Conservation (phyloP, 2,113 vertebrate species). For the Eulemur macaco region DNA sequence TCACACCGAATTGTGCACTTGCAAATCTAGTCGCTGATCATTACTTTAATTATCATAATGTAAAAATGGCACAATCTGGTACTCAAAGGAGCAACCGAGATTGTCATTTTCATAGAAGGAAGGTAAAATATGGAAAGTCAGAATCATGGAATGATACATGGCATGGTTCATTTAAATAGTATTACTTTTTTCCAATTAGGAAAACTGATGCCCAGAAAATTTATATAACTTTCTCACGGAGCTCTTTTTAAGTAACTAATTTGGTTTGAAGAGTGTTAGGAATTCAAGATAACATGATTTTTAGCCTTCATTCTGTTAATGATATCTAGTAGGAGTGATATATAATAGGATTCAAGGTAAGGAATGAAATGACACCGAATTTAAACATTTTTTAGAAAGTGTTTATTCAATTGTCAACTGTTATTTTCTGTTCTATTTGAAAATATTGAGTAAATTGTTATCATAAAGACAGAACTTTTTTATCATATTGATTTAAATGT, state of each 20-base stretch:
- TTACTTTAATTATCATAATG: constrained; percentile 50
- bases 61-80: neutral
- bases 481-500: neutral
- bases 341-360: neutral
- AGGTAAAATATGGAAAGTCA: neutral
- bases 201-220: neutral
- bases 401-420: neutral
- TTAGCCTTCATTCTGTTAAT: neutral
- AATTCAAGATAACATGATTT: neutral
- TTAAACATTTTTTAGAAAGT: neutral
- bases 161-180: neutral
- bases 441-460: neutral
- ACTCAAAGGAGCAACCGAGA: neutral
- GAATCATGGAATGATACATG: neutral
- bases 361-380: neutral
- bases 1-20: neutral
- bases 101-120: constrained; percentile 1
- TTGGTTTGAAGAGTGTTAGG: neutral
- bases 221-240: neutral
- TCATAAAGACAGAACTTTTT: neutral
- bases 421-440: neutral
- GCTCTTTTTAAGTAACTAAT: neutral
- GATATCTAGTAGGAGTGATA: neutral
- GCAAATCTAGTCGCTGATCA: neutral
- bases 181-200: neutral